Conservation (phyloP, 1,140 invertebrate species). For the Penaeus japonicus region DNA sequence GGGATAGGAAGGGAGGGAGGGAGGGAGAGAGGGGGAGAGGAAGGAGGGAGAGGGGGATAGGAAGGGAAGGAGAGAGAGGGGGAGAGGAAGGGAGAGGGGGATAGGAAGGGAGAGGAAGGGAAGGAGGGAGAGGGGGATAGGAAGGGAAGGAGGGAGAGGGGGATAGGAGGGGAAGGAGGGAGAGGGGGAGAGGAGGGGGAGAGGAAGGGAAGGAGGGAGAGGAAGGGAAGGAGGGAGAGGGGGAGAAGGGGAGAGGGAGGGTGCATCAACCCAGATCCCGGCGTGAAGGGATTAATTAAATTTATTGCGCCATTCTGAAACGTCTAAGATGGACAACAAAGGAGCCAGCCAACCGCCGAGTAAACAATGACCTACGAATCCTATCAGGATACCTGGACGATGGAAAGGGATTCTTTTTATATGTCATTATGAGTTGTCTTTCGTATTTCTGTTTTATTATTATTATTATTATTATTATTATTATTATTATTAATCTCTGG, state of each 20-base stretch:
- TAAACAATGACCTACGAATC: slow-evolving; percentile 22
- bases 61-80: too few species aligned
- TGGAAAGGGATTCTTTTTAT: background rate
- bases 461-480: too few species aligned
- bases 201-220: background rate
- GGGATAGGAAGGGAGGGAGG: too few species aligned
- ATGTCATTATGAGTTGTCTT: too few species aligned
- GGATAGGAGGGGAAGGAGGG: background rate
- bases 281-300: slow-evolving; percentile 54
- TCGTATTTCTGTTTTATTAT: too few species aligned
- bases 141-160: background rate
- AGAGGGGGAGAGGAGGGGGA: background rate
- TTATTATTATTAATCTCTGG: too few species aligned
- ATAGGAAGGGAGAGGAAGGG: too few species aligned
- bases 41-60: too few species aligned
- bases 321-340: slow-evolving; percentile 25
- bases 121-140: too few species aligned
- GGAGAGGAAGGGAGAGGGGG: too few species aligned
- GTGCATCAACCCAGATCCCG: slow-evolving; percentile 11
- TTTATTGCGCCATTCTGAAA: slow-evolving; percentile 46
- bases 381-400: background rate
- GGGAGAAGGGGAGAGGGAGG: background rate
- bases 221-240: background rate
- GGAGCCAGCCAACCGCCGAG: slow-evolving; percentile 16
- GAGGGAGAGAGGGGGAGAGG: too few species aligned